These are phyloP conservation scores for Zeus faber DNA, from an alignment of 2,113 vertebrate genomes.

Conservation along the genomic window DNA sequence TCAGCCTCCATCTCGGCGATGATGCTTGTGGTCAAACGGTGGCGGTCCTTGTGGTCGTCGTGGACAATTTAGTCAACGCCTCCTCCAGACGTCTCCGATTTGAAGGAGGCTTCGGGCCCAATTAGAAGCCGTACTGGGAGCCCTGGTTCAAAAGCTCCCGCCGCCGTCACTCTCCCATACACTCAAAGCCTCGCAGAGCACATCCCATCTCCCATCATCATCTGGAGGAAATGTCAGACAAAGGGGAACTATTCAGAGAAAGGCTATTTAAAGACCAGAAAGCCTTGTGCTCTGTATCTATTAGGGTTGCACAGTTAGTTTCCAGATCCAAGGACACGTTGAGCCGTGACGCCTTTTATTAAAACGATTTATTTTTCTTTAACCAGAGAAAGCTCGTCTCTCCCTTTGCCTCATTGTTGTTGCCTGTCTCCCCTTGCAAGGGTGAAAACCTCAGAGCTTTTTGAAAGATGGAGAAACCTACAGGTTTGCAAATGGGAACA, in stretches of 20 bases:
- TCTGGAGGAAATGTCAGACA: slow-evolving; percentile 50
- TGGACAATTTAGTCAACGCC: no score
- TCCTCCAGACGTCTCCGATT: no score
- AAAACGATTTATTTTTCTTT: slow-evolving; percentile 8
- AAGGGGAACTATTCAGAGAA: slow-evolving; percentile 41
- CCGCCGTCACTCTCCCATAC: slow-evolving; percentile 27
- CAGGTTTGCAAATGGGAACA: slow-evolving; percentile 94
- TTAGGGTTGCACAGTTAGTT: background rate
- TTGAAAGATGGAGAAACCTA: slow-evolving; percentile 93
- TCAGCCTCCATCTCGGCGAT: no score
- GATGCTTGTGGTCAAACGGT: no score
- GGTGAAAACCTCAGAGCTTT: slow-evolving; percentile 95
- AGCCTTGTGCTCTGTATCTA: background rate
- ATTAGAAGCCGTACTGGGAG: no score
- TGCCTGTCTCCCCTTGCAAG: slow-evolving; percentile 57
- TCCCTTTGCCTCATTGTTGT: slow-evolving; percentile 14
- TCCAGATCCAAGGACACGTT: no score
- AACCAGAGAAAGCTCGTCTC: slow-evolving; percentile 4
- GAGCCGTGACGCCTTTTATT: no score
- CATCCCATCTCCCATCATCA: slow-evolving; percentile 21
- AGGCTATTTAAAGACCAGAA: slow-evolving; percentile 4
- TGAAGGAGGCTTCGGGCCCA: no score
- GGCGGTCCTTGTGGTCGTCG: no score
- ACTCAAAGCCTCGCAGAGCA: slow-evolving; percentile 19
- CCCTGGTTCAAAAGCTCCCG: no score